Percentiles rank a stretch among this genome's conserved stretches.
These are phyloP conservation scores for Scaptomyza parva DNA, from an alignment of 2,888 invertebrate species.

Conservation along the genomic window DNA sequence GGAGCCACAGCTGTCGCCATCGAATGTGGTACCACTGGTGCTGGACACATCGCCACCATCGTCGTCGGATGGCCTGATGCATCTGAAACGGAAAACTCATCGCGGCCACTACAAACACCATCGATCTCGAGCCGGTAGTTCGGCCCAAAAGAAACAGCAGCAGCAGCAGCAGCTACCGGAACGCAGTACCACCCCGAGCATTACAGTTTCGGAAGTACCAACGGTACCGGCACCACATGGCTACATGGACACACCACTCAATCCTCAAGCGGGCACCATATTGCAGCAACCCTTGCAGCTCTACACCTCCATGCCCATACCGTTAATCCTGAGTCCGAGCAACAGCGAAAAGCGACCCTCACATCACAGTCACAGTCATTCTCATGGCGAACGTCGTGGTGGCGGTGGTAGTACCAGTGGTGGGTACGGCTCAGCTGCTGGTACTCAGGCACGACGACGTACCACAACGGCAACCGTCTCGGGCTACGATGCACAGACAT, in stretches of 20 bases:
- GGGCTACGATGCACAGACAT: conserved; percentile 79
- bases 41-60: conserved; percentile 62
- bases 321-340: conserved; percentile 80
- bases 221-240: conserved; percentile 51
- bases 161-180: conserved; percentile 1
- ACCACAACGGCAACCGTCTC: conserved; percentile 73
- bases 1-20: conserved; percentile 48
- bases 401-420: conserved; percentile 15
- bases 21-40: conserved; percentile 69
- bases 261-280: conserved; percentile 75
- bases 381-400: conserved; percentile 61
- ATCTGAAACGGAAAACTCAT: conserved; percentile 75
- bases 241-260: conserved; percentile 75
- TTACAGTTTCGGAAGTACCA: conserved; percentile 34
- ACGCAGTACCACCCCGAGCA: conserved; percentile 13
- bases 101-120: conserved; percentile 81
- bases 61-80: conserved; percentile 42
- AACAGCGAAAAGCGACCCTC: conserved; percentile 77
- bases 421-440: too few species aligned
- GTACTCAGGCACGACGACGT: conserved; percentile 68
- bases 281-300: conserved; percentile 69
- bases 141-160: conserved; percentile 32
- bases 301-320: conserved; percentile 82
- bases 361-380: conserved; percentile 72
- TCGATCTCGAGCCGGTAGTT: conserved; percentile 49